These are phyloP conservation scores for Ceyx melanurus DNA, from an alignment of 2,113 vertebrate species.

Conservation along the genomic window DNA sequence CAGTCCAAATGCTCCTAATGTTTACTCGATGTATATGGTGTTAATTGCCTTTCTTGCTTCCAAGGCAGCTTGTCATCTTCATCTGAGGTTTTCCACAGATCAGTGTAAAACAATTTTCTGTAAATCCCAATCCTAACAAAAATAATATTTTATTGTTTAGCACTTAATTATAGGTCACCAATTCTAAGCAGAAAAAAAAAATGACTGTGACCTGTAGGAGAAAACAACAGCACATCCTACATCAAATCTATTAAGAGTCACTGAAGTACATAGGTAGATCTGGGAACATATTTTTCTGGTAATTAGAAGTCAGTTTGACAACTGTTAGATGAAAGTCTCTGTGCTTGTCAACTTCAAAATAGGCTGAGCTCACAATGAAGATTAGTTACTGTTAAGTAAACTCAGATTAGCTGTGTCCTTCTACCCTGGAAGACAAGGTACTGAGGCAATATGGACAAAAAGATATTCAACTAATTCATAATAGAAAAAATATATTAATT, in stretches of 20 bases:
- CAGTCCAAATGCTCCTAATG: slow-evolving; percentile 80
- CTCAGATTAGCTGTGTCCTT: background rate
- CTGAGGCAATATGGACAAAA: background rate
- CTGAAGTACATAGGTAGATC: background rate
- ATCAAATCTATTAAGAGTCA: background rate
- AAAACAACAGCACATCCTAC: background rate
- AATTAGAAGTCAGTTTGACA: background rate
- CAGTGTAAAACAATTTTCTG: slow-evolving; percentile 1
- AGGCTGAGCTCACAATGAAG: background rate
- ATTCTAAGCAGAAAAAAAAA: background rate
- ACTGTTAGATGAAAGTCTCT: background rate
- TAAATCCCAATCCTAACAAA: background rate
- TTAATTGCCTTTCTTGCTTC: slow-evolving; percentile 85
- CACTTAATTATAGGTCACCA: background rate
- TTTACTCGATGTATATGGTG: slow-evolving; percentile 79
- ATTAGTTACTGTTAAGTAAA: background rate
- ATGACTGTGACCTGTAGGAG: background rate
- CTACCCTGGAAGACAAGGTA: background rate
- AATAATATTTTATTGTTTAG: background rate
- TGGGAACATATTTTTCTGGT: background rate
- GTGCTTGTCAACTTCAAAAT: background rate
- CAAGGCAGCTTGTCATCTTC: slow-evolving; percentile 76
- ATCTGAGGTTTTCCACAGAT: slow-evolving; percentile 17
- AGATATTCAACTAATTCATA: background rate
- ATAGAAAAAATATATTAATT: background rate